Evolutionary conservation across 2,797 vertebrate genomes (phyloP).

Genomic region (Novumbra hubbsi): DNA sequence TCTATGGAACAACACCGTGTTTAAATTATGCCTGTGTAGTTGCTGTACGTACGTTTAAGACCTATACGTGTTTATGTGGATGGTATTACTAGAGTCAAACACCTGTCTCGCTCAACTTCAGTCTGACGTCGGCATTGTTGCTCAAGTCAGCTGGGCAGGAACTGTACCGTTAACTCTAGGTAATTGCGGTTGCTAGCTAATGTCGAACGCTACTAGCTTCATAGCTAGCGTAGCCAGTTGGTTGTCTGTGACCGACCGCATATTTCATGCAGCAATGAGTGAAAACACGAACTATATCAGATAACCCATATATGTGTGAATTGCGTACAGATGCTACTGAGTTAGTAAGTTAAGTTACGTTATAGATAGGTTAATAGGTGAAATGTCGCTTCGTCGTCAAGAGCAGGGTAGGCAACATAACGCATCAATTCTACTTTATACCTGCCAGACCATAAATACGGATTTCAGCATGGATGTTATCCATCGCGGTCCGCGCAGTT

Average conservation of each 20-base stretch:
- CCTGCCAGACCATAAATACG: no score
- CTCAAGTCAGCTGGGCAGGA: background rate
- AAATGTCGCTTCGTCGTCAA: background rate
- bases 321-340: background rate
- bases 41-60: background rate
- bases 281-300: background rate
- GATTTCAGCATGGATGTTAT: no score
- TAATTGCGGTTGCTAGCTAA: background rate
- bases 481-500: no score
- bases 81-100: background rate
- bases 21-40: background rate
- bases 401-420: background rate
- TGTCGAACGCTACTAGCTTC: background rate
- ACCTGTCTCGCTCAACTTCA: background rate
- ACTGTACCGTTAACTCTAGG: background rate
- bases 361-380: background rate
- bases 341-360: background rate
- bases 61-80: background rate
- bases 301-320: background rate
- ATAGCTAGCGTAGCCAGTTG: background rate
- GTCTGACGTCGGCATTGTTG: background rate
- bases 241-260: background rate
- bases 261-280: background rate
- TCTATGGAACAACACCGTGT: background rate
- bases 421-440: no score